Base-by-base conservation (phyloP, 2,113 vertebrate species). In the Nicator chloris region DNA sequence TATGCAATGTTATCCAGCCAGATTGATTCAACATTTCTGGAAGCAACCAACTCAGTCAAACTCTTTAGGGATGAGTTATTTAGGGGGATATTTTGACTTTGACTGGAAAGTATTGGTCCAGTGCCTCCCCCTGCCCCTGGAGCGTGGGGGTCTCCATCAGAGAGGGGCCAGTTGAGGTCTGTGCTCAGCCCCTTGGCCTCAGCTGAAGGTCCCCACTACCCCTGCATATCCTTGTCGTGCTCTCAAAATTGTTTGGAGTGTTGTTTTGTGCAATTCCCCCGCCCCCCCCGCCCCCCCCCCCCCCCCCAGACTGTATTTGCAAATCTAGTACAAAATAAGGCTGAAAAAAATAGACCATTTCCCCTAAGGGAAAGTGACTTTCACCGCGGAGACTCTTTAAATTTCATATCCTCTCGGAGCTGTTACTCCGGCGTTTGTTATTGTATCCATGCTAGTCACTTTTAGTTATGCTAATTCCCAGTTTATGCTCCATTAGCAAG, bases 361-460 rank as follows among this genome's bases (percentile, higher is more conserved):
- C 16, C 59, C 95, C 54, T 66, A 27, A 42, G 70, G 93, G 88
- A 96, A 96, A 92, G 91, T 96, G 86, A 93, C 92, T 97, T 97
- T 85, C 45, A 56, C 54, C 8, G 10, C 42, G 51, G 59, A 94
- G 9, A 31, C n/a, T 86, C 26, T 96, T 93, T 72, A 61, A 33
- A 96, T 90, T n/a, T 42, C 82, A 79, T 82, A 47, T 35, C 84
- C 59, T 95, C 50, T 79, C 87, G 75, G 68, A 72, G 44, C 31
- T 57, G 37, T 35, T 88, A 51, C 60, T 90, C 53, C 6, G 18
- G n/a, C 4, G 0, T 4, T 51, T 69, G 81, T 82, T 84, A 35
- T 65, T 76, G 73, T 63, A 63, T 76, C 65, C 77, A 27, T 37
- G 60, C 35, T 49, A 76, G 86, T 96, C 96, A 51, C 51, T 95